phyloP scores from a whole-genome alignment of 2,888 invertebrate species.

The Byasa hedistus region DNA sequence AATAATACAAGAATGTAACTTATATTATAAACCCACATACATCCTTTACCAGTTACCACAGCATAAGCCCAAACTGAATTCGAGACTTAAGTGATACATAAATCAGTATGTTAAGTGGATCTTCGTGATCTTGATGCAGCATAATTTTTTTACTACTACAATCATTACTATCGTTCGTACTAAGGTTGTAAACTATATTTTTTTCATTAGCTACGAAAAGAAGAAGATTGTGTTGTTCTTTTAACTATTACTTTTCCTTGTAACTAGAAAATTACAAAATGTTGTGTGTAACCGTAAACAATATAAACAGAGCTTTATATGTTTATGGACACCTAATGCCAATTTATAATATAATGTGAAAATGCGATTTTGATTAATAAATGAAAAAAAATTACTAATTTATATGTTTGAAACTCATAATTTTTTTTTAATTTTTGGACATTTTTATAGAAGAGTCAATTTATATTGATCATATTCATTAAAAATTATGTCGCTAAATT shows the following conservation, averaged over 20 bases:
- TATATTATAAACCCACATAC: not conserved
- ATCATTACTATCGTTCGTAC: not conserved
- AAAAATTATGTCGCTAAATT: no score
- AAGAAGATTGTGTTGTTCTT: slow-evolving; percentile 4
- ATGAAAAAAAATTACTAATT: no score
- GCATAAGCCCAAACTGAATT: not conserved
- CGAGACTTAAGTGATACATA: not conserved
- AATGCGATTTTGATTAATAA: no score
- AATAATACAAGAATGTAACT: not conserved
- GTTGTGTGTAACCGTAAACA: not conserved
- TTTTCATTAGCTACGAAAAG: slow-evolving; percentile 6
- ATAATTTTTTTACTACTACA: not conserved
- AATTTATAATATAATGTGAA: no score
- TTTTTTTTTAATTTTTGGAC: no score
- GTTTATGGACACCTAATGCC: not conserved
- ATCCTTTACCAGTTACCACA: not conserved
- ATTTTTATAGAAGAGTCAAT: no score
- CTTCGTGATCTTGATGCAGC: not conserved
- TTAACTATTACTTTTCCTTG: not conserved
- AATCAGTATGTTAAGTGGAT: not conserved
- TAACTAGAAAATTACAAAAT: slow-evolving; percentile 1
- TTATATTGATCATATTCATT: no score
- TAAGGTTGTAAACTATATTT: not conserved
- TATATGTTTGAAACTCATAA: no score
- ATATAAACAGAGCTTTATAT: not conserved